A percentile compares a stretch with the other conserved stretches of the same genome.
Evolutionary conservation across 1,140 invertebrate genomes (phyloP).

Genomic region (Trichomalopsis sarcophagae): DNA sequence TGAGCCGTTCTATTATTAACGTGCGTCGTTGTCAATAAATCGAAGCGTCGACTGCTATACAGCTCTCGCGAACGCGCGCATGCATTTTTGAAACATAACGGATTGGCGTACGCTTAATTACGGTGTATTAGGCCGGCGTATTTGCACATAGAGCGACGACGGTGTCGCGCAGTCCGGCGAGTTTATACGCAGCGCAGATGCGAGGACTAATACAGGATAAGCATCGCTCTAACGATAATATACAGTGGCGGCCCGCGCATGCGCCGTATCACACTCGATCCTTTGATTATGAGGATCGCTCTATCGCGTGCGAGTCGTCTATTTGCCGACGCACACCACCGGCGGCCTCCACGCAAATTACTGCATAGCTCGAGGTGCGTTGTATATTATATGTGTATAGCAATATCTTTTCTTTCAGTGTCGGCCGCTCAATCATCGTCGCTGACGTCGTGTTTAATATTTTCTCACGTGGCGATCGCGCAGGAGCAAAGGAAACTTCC

Average conservation of each 20-base stretch:
- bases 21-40: too few species aligned
- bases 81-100: neutral
- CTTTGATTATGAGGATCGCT: constrained; percentile 63
- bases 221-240: constrained; percentile 59
- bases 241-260: constrained; percentile 46
- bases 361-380: neutral
- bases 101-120: neutral
- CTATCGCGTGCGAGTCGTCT: constrained; percentile 60
- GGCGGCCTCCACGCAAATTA: constrained; percentile 4
- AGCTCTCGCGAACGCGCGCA: neutral
- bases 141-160: neutral
- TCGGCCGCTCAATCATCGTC: constrained; percentile 10
- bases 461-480: neutral
- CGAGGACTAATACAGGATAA: constrained; percentile 1
- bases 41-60: neutral
- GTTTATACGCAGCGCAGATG: neutral
- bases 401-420: neutral
- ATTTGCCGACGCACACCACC: constrained; percentile 49
- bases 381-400: neutral
- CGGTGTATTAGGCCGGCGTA: neutral
- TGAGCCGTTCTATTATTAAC: neutral
- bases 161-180: neutral
- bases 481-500: neutral
- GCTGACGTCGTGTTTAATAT: neutral
- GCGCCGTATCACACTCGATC: constrained; percentile 63